Conservation (phyloP, 1,140 invertebrate species). For the Scaptomyza hsui region DNA sequence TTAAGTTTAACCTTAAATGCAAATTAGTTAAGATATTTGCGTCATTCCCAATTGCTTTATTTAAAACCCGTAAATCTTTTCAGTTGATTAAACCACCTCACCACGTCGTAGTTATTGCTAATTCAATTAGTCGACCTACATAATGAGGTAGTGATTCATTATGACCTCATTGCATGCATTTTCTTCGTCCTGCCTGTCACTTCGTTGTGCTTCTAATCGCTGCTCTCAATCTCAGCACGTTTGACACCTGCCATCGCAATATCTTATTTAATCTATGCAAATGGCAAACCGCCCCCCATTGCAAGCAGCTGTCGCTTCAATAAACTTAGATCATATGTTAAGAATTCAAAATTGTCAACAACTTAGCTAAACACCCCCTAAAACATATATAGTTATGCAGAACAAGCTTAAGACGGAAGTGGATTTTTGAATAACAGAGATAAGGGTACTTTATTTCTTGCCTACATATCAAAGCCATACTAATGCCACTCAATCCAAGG, state of each 20-base stretch:
- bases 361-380: not conserved
- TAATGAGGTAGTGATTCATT: slow-evolving; percentile 1
- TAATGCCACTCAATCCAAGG: slow-evolving; percentile 1
- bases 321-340: not conserved
- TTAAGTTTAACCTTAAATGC: too few species aligned
- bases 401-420: not conserved
- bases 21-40: too few species aligned
- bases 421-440: not conserved
- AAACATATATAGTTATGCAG: too few species aligned
- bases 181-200: slow-evolving; percentile 7
- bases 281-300: slow-evolving; percentile 7
- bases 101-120: slow-evolving; percentile 5
- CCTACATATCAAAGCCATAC: not conserved
- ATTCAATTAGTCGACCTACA: slow-evolving; percentile 48
- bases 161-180: slow-evolving; percentile 20
- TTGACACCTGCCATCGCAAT: slow-evolving; percentile 6
- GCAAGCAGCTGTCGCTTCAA: not conserved
- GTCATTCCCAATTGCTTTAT: too few species aligned
- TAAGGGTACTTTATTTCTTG: not conserved
- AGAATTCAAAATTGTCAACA: not conserved
- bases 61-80: not conserved
- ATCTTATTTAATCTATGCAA: slow-evolving; percentile 64
- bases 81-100: not conserved
- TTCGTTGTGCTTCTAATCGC: slow-evolving; percentile 36
- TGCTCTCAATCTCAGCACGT: slow-evolving; percentile 32